Evolutionary conservation across 2,888 invertebrate species (phyloP), one percentile per base, ranked within the genome.

Genomic region (Lasius fuliginosus): DNA sequence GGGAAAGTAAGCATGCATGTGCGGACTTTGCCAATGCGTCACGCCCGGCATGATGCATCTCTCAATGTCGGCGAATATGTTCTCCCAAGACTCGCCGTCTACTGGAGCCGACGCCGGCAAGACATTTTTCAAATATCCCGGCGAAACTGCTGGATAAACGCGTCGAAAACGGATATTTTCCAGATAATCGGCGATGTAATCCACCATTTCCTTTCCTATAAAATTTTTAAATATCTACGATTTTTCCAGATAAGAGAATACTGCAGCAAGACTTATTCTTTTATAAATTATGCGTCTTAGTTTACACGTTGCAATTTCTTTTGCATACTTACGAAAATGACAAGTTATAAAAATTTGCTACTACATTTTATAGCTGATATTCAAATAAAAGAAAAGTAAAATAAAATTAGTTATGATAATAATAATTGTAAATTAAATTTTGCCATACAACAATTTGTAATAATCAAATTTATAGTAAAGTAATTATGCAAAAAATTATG

Each of bases 1-100:
- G 0, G 99, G 99, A 95, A 99, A 99, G 94, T 99, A 99, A 0
- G 99, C 99, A 94, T 99, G 99, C 99, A 99, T 99, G 93, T 99
- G 98, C 0, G 99, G 99, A 94, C 98, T 98, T 95, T 99, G 99
- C 98, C 99, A 99, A 93, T 99, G 98, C 0, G 98, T 98, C 89
- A 99, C 98, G 91, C 99, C 99, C 0, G 99, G 99, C 98, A 99
- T 99, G 82, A 99, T 98, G 90, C 99, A 98, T 56, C 97, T 96
- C 91, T 99, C 99, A 0, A 99, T 97, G 94, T 99, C 99, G 62
- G 96, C 96, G 93, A 99, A 98, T 90, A 99, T 99, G 69, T 97
- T 96, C n/a, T 98, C 97, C 98, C 98, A 99, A 3, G 97, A 95
- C 95, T 99, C 99, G 0, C 98, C 98, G 23, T 97, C 96, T 4